Evolutionary conservation across 1,140 invertebrate genomes (phyloP).

Genomic region (Bombus confusus): DNA sequence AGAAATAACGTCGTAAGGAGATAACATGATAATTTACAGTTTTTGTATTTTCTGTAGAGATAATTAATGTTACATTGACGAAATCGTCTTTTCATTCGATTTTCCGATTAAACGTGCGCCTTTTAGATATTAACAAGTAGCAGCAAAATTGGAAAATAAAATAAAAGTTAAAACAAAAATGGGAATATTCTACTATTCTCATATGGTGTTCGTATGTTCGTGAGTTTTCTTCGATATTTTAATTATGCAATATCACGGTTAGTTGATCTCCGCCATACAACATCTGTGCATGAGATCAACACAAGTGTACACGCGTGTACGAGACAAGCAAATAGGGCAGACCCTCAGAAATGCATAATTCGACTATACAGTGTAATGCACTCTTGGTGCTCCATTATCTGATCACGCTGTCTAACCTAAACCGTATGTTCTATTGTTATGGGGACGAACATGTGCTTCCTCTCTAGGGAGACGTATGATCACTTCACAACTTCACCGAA

Average conservation of each 20-base stretch:
- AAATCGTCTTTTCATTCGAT: no score
- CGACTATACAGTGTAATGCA: conserved; percentile 48
- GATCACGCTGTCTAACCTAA: conserved; percentile 26
- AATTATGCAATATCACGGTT: neutral
- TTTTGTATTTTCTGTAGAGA: no score
- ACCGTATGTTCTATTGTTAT: conserved; percentile 38
- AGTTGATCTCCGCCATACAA: neutral
- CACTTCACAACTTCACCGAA: conserved; percentile 24
- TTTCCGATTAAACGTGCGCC: no score
- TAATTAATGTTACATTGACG: no score
- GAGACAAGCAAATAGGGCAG: neutral
- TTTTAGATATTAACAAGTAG: neutral
- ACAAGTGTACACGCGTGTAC: neutral
- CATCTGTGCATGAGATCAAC: neutral
- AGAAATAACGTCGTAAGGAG: neutral
- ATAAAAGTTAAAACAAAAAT: no score
- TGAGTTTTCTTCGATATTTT: neutral
- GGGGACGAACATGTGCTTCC: conserved; percentile 22
- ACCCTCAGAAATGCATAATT: conserved; percentile 42
- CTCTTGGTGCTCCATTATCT: conserved; percentile 49
- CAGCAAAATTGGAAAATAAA: neutral
- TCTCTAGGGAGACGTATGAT: conserved; percentile 19
- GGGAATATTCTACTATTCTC: no score
- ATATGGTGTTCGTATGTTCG: no score
- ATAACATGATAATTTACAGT: neutral